Conservation (phyloP, 2,113 vertebrate species). For the Vireo altiloquus region DNA sequence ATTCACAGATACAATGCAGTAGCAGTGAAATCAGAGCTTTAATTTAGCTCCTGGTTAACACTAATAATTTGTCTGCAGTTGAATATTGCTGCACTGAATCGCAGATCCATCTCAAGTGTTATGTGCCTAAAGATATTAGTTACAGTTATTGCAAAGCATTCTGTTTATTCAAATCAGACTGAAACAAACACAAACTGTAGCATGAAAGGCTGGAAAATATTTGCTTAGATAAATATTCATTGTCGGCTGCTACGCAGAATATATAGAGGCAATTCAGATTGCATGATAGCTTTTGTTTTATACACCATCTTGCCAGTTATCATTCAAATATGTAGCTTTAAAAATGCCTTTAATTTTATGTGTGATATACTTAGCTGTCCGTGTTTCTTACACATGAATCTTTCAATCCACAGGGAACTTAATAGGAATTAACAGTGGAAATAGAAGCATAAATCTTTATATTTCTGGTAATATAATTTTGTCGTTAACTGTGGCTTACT, state of each 20-base stretch:
- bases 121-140: neutral
- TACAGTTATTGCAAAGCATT: constrained; percentile 14
- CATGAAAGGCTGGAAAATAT: constrained; percentile 13
- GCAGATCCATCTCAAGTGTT: neutral
- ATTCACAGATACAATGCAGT: neutral
- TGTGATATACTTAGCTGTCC: neutral
- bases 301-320: neutral
- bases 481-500: neutral
- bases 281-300: neutral
- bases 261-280: neutral
- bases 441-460: neutral
- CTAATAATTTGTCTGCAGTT: neutral
- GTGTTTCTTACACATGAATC: neutral
- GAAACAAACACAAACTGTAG: neutral
- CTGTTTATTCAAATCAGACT: constrained; percentile 24
- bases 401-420: neutral
- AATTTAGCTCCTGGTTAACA: neutral
- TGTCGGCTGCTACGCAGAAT: neutral
- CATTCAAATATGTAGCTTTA: neutral
- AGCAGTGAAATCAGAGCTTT: neutral
- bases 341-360: constrained; percentile 21
- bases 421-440: neutral
- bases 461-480: neutral
- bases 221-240: constrained; percentile 23
- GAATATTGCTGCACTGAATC: neutral